A percentile compares a stretch with the other conserved stretches of the same genome.
Conservation (phyloP, 2,797 vertebrate genomes). For the Peromyscus attwateri region DNA sequence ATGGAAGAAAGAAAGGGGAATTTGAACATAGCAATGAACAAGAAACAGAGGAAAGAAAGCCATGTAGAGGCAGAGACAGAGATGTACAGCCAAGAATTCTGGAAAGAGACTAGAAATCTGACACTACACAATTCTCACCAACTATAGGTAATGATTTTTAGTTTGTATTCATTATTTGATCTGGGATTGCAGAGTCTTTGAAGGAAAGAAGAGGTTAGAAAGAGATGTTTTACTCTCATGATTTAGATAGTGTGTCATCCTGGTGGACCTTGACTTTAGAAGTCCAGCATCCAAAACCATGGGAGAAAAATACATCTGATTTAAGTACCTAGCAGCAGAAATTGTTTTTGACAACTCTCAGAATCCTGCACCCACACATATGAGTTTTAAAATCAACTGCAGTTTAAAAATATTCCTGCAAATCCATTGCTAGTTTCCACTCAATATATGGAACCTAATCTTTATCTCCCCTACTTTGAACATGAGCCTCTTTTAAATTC, state of each 20-base stretch:
- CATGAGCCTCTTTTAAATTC: neutral
- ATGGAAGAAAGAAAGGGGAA: neutral
- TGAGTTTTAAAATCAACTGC: neutral
- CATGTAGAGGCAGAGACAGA: neutral
- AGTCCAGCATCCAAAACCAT: neutral
- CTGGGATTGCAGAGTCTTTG: neutral
- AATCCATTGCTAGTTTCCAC: neutral
- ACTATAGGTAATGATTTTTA: neutral
- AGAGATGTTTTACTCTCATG: neutral
- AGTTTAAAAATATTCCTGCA: neutral
- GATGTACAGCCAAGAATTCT: neutral
- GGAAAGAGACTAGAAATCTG: neutral
- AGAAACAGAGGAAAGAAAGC: neutral
- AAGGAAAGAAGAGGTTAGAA: neutral
- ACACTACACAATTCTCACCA: neutral
- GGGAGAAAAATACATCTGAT: neutral
- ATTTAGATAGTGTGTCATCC: neutral
- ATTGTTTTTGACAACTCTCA: neutral
- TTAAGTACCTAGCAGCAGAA: neutral
- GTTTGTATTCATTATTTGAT: neutral
- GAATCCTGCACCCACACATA: neutral
- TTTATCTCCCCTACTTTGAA: neutral
- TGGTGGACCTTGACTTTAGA: neutral
- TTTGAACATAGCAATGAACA: neutral
- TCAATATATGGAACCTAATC: neutral